These are phyloP conservation scores for Centropyge bicolor DNA, from an alignment of 2,797 vertebrate genomes.

Conservation along the genomic window DNA sequence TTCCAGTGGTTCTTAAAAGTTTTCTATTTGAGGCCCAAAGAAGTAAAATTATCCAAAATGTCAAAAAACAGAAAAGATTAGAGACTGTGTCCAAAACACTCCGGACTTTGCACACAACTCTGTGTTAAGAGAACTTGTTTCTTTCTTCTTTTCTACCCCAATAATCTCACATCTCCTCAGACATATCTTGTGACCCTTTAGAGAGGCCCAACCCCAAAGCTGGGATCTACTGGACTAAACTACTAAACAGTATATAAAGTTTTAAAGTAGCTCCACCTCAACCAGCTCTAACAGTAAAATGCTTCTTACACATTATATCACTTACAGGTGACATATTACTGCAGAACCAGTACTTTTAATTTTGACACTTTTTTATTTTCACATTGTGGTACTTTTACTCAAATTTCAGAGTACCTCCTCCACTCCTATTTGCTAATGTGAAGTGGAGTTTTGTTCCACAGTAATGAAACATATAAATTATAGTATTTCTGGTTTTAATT, in stretches of 20 bases:
- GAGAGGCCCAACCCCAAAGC: background rate
- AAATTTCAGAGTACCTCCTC: background rate
- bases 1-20: no score
- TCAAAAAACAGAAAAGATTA: background rate
- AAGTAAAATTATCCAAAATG: background rate
- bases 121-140: no score
- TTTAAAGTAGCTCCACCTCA: background rate
- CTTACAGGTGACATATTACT: background rate
- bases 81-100: background rate
- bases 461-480: background rate
- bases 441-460: background rate
- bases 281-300: background rate
- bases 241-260: background rate
- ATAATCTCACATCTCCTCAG: background rate
- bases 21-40: background rate
- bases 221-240: background rate
- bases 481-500: background rate
- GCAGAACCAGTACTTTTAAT: background rate
- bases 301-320: background rate
- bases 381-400: no score
- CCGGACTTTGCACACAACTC: no score
- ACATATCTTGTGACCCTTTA: background rate
- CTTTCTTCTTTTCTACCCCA: background rate
- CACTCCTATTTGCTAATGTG: background rate
- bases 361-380: no score